These are phyloP conservation scores for Semibalanus balanoides DNA, from an alignment of 1,140 invertebrate species.

Conservation along the genomic window DNA sequence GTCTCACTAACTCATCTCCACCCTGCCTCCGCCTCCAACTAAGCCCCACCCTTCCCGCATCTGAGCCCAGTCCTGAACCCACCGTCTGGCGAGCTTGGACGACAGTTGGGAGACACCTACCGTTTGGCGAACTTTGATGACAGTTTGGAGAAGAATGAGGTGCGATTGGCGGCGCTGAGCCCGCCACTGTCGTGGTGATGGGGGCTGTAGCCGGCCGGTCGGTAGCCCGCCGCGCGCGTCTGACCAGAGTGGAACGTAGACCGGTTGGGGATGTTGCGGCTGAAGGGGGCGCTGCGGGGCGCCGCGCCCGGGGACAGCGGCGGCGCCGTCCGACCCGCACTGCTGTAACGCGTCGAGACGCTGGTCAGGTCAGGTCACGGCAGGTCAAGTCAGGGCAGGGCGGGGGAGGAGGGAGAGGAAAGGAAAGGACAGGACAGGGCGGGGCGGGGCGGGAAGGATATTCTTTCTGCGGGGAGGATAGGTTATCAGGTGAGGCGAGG, in stretches of 20 bases:
- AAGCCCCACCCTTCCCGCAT: no score
- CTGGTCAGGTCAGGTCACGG: no score
- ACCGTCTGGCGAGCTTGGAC: constrained; percentile 94
- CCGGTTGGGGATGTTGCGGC: constrained; percentile 77
- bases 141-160: constrained; percentile 91
- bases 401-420: no score
- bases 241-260: constrained; percentile 92
- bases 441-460: no score
- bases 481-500: no score
- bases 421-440: no score
- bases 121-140: constrained; percentile 96
- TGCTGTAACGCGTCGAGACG: background rate
- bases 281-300: constrained; percentile 52
- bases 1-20: no score
- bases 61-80: constrained; percentile 23
- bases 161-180: constrained; percentile 39
- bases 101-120: constrained; percentile 82
- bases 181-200: background rate
- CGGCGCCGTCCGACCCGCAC: background rate
- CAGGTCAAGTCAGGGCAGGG: no score
- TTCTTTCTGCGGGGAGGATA: no score
- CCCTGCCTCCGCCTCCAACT: no score
- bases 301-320: background rate
- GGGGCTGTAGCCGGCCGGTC: background rate
- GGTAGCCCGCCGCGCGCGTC: constrained; percentile 28